A percentile compares a stretch with the other conserved stretches of the same genome.
phyloP scores from a whole-genome alignment of 2,113 vertebrate genomes.

The Xerus inauris region DNA sequence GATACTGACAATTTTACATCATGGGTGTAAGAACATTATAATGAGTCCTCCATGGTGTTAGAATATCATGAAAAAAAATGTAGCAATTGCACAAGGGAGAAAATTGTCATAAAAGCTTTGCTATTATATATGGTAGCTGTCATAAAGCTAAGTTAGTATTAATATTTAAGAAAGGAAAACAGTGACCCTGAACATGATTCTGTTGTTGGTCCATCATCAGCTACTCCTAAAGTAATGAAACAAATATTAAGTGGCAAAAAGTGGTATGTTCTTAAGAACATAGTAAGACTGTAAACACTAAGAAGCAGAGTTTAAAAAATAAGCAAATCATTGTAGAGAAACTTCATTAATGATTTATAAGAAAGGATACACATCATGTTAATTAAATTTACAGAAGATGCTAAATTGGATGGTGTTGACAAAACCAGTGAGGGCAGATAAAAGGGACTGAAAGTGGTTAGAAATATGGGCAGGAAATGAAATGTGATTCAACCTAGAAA shows the following conservation, averaged over 20 bases:
- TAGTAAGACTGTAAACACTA: conserved; percentile 66
- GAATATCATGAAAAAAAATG: conserved; percentile 13
- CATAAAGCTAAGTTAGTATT: conserved; percentile 42
- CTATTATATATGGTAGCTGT: not conserved
- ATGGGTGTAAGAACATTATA: not conserved
- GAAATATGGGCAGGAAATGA: conserved; percentile 83
- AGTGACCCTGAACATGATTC: conserved; percentile 3
- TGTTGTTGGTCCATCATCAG: conserved; percentile 24
- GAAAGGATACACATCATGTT: conserved; percentile 78
- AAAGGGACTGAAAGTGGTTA: conserved; percentile 83
- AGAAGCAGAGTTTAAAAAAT: conserved; percentile 65
- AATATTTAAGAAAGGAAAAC: conserved; percentile 56
- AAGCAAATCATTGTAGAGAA: conserved; percentile 68
- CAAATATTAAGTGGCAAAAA: conserved; percentile 51
- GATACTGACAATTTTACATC: conserved; percentile 1
- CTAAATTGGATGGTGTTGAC: conserved; percentile 83
- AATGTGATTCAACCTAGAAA: conserved; percentile 81
- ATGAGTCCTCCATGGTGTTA: not conserved
- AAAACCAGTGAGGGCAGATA: conserved; percentile 82
- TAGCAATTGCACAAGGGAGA: not conserved
- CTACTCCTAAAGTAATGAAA: conserved; percentile 61
- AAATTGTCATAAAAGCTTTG: conserved; percentile 14
- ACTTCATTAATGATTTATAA: conserved; percentile 84
- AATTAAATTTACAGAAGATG: conserved; percentile 87
- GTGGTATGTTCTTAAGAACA: conserved; percentile 58